Conservation (phyloP, 2,113 vertebrate species). For the Oncorhynchus masou region DNA sequence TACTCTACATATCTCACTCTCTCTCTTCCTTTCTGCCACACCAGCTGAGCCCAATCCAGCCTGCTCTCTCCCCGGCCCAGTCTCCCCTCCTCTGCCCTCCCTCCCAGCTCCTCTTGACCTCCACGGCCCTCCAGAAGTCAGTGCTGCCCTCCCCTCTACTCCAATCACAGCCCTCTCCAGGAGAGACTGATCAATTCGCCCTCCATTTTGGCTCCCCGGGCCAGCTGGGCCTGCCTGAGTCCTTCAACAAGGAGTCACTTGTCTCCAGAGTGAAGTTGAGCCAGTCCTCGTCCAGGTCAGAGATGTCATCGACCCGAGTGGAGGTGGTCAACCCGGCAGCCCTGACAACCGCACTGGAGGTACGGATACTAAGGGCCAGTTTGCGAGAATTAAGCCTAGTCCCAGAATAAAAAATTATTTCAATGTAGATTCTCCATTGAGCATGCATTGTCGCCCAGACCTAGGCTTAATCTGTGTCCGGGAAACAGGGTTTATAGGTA, state of each 20-base stretch:
- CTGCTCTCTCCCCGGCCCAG: conserved; percentile 14
- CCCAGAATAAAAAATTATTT: too few species aligned
- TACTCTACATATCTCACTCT: conserved; percentile 6
- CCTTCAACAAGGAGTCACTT: conserved; percentile 48
- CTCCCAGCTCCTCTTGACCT: conserved; percentile 52
- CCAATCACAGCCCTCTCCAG: conserved; percentile 7
- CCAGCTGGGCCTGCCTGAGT: conserved; percentile 7
- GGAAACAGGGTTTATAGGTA: too few species aligned
- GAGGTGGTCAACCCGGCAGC: conserved; percentile 25
- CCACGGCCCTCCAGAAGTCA: conserved; percentile 50
- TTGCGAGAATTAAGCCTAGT: too few species aligned
- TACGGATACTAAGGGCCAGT: conserved; percentile 29
- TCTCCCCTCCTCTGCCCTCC: conserved; percentile 32
- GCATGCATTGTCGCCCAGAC: too few species aligned
- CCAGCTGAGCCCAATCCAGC: conserved; percentile 41
- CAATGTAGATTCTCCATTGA: too few species aligned
- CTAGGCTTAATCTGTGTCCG: too few species aligned
- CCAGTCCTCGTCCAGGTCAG: conserved; percentile 55
- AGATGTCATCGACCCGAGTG: conserved; percentile 9
- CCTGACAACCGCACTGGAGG: conserved; percentile 49
- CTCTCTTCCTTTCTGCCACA: conserved; percentile 15
- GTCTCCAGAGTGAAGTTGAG: conserved; percentile 51
- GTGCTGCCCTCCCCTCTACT: conserved; percentile 23
- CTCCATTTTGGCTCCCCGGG: conserved; percentile 28
- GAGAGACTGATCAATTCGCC: background rate